These are phyloP conservation scores for Notodonta dromedarius DNA, from an alignment of 2,888 invertebrate genomes.

Conservation along the genomic window DNA sequence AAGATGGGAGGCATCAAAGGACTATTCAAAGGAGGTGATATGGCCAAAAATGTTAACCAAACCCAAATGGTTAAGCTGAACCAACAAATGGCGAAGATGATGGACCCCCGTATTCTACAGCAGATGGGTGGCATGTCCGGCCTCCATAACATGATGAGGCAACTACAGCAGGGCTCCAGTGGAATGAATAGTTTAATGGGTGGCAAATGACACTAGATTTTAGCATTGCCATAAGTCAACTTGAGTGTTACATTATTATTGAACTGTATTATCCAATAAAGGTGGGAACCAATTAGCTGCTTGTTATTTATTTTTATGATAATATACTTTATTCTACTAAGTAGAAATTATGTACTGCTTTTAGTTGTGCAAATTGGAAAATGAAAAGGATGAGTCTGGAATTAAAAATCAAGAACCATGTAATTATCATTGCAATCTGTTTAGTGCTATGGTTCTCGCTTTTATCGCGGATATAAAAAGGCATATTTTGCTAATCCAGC, in stretches of 20 bases:
- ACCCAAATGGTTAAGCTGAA: slow-evolving; percentile 99
- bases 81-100: slow-evolving; percentile 99
- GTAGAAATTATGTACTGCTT: no score
- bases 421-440: no score
- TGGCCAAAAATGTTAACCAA: slow-evolving; percentile 99
- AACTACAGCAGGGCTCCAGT: slow-evolving; percentile 88
- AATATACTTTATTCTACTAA: no score
- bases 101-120: slow-evolving; percentile 98
- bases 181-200: slow-evolving; percentile 86
- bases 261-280: slow-evolving; percentile 43
- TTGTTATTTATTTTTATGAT: background rate
- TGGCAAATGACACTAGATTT: slow-evolving; percentile 75
- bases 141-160: slow-evolving; percentile 98
- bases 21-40: slow-evolving; percentile 98
- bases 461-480: no score
- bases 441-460: no score
- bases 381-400: no score
- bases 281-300: slow-evolving; percentile 14
- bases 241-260: slow-evolving; percentile 28
- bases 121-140: slow-evolving; percentile 99
- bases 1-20: slow-evolving; percentile 99
- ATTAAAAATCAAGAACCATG: no score
- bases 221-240: slow-evolving; percentile 32
- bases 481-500: no score
- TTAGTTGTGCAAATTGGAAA: no score